These are phyloP conservation scores for Ptychobarbus kaznakovi DNA, from an alignment of 2,797 vertebrate genomes.

Conservation along the genomic window DNA sequence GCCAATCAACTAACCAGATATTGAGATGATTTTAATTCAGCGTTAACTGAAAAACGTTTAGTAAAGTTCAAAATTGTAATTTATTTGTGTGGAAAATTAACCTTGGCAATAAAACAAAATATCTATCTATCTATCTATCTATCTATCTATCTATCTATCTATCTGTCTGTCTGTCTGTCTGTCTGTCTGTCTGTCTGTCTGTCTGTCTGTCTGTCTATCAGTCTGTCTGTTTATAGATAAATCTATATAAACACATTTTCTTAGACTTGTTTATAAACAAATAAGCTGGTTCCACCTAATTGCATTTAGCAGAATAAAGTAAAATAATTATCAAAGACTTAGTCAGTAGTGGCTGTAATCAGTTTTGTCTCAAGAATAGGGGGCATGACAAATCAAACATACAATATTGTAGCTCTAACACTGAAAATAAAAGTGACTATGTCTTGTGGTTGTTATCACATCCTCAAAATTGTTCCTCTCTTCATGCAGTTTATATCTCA, in stretches of 20 bases:
- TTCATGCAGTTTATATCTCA: slow-evolving; percentile 82
- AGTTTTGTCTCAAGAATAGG: neutral
- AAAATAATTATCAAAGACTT: neutral
- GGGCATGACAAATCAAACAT: neutral
- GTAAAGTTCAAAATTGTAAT: neutral
- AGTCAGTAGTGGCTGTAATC: neutral
- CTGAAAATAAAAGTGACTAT: neutral
- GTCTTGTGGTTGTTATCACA: neutral
- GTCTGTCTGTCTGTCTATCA: neutral
- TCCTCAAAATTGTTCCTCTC: slow-evolving; percentile 7
- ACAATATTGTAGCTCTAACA: neutral
- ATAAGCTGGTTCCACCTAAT: neutral
- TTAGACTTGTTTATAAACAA: neutral
- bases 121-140: neutral
- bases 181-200: neutral
- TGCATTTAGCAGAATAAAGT: neutral
- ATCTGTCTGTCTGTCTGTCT: neutral
- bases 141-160: no score
- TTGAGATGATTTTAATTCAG: neutral
- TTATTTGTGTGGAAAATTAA: neutral
- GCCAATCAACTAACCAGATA: neutral
- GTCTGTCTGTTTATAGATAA: neutral
- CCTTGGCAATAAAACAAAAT: neutral
- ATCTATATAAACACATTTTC: neutral
- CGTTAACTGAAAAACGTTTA: neutral